Evolutionary conservation across 2,888 invertebrate species (phyloP), one percentile per base, ranked within the genome.

Genomic region (Chaetogeoica ovagalla): DNA sequence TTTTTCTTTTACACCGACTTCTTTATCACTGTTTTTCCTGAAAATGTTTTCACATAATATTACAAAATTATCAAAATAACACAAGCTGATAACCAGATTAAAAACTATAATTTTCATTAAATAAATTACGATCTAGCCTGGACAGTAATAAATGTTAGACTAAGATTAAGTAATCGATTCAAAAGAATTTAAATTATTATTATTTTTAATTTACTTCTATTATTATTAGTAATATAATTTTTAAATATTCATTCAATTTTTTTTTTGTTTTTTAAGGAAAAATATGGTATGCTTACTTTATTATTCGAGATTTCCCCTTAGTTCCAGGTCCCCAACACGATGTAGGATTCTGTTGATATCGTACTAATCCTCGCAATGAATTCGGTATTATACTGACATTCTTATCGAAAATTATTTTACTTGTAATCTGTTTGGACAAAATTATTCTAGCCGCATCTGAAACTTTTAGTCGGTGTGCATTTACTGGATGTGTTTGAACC

Each of bases 281-380:
- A 15, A 39, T 59, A 15, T 59, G 0, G 5, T 30, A 39, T 37
- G 86, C 89, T 88, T 86, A 94, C 93, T 93, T 94, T 23, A 48
- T 3, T 48, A 48, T 48, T 48, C 48, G 48, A 11, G 92, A 90
- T 30, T 90, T 91, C 0, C 94, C 91, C 83, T 91, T 89, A 0
- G 92, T 90, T 70, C 96, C 97, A 0, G 98, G 97, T 0, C 98
- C 97, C 97, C 97, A 98, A 86, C 92, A 88, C 0, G 92, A 91
- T 48, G 91, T 87, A 0, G 97, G 97, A 88, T 98, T 98, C 83
- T 89, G 89, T 86, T 95, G 97, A 87, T 93, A 97, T 62, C 98
- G 88, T 1, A 94, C 88, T 37, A 93, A 87, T 0, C 93, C 91
- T 76, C 90, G 88, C 83, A 90, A 89, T 52, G 96, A 96, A 69